Evolutionary conservation across 2,888 invertebrate species (phyloP).

Genomic region (Nycteola revayana): DNA sequence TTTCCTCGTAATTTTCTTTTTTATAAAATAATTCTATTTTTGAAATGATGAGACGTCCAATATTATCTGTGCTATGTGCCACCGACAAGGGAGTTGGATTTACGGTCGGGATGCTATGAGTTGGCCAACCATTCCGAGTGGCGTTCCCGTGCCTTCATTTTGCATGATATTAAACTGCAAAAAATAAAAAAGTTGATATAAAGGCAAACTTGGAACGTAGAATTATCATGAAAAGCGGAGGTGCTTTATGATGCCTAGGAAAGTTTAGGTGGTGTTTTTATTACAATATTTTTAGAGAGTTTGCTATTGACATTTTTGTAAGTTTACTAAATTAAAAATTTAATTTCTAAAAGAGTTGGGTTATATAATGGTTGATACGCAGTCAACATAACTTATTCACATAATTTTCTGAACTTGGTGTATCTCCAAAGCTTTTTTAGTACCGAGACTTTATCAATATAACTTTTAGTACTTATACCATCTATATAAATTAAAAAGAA

Average conservation of each 20-base stretch:
- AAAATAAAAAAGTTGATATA: conserved; percentile 62
- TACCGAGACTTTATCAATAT: no score
- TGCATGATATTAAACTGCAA: conserved; percentile 69
- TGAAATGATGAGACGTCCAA: conserved; percentile 11
- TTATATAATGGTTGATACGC: no score
- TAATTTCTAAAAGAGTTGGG: no score
- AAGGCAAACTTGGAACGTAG: conserved; percentile 54
- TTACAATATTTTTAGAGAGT: no score
- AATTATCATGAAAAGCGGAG: conserved; percentile 68
- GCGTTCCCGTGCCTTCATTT: conserved; percentile 57
- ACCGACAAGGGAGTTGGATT: conserved; percentile 43
- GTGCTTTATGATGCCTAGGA: conserved; percentile 35
- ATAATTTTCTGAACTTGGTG: no score
- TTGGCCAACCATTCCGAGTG: conserved; percentile 53
- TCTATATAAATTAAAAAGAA: no score
- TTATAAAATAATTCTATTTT: conserved; percentile 1
- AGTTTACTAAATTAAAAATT: no score
- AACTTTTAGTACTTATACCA: no score
- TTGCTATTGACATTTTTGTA: no score
- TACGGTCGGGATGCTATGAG: conserved; percentile 59
- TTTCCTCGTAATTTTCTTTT: conserved; percentile 2
- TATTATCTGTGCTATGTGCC: conserved; percentile 18
- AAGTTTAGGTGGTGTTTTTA: conserved; percentile 37
- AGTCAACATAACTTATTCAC: no score
- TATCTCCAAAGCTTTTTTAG: no score